Evolutionary conservation across 2,797 vertebrate genomes (phyloP).

Genomic region (Poecilia picta): DNA sequence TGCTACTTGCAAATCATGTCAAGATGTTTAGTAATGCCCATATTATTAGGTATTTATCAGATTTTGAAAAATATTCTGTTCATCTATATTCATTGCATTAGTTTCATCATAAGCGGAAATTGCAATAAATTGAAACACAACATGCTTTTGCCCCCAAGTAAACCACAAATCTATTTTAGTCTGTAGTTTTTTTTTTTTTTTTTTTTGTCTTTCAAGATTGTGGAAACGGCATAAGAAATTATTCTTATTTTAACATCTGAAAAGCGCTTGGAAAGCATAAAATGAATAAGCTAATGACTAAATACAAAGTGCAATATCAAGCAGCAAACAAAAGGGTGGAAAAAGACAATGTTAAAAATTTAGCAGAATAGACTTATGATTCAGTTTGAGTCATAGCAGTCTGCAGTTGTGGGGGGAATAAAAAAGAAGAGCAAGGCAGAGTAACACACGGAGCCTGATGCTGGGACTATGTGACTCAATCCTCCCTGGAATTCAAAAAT

Average conservation of each 20-base stretch:
- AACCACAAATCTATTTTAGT: background rate
- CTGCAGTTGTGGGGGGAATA: constrained; percentile 29
- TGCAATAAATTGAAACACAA: background rate
- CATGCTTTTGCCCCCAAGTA: background rate
- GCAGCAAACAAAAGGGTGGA: constrained; percentile 52
- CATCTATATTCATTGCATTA: background rate
- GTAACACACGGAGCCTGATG: constrained; percentile 64
- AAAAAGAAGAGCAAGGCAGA: constrained; percentile 54
- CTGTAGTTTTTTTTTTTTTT: background rate
- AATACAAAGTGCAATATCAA: constrained; percentile 59
- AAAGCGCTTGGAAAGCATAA: constrained; percentile 26
- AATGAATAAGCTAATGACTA: constrained; percentile 38
- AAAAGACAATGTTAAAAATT: constrained; percentile 59
- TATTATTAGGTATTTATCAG: background rate
- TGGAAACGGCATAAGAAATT: background rate
- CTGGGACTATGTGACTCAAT: constrained; percentile 73
- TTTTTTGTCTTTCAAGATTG: background rate
- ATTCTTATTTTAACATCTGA: background rate
- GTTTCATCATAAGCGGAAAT: too few relatives aligned
- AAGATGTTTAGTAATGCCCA: background rate
- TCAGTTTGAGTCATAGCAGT: constrained; percentile 71
- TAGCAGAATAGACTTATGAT: constrained; percentile 70
- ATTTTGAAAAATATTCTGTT: background rate
- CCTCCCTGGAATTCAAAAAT: constrained; percentile 81
- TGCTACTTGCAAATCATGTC: background rate